phyloP scores from a whole-genome alignment of 2,113 vertebrate genomes.

The Telmatochromis bifrenatus region DNA sequence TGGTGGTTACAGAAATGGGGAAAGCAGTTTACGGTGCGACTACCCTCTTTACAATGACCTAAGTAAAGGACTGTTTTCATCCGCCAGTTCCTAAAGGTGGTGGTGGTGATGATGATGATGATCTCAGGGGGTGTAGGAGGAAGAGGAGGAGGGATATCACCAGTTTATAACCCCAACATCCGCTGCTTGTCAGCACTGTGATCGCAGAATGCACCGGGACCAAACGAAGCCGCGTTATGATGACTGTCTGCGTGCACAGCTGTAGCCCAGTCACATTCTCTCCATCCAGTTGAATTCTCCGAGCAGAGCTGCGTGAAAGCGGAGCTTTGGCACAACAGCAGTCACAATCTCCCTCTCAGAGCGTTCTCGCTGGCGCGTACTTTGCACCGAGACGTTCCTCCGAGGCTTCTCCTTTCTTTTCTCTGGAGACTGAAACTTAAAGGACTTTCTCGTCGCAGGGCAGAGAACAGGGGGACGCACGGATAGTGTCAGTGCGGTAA shows the following conservation, averaged over 20 bases:
- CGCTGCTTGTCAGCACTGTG: constrained; percentile 9
- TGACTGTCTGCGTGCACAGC: constrained; percentile 7
- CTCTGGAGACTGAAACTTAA: constrained; percentile 14
- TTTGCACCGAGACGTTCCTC: neutral
- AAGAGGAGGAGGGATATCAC: constrained; percentile 21
- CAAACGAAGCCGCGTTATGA: neutral
- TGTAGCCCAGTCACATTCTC: neutral
- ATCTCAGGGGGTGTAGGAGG: neutral
- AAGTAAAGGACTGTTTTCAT: neutral
- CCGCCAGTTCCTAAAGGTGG: neutral
- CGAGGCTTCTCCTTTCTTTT: neutral
- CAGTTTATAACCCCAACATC: constrained; percentile 43
- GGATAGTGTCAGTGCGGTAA: neutral
- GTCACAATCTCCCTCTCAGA: neutral
- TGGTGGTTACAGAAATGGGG: neutral
- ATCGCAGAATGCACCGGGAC: constrained; percentile 4
- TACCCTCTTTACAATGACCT: neutral
- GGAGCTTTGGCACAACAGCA: neutral
- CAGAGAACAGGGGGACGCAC: neutral
- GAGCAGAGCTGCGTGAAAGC: neutral
- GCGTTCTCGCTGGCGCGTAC: neutral
- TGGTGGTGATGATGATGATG: neutral
- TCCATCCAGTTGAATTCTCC: neutral
- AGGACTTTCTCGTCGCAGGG: constrained; percentile 2
- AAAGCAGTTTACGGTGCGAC: neutral